Base-by-base conservation (phyloP, 2,888 invertebrate genomes). In the Graphium colonna region DNA sequence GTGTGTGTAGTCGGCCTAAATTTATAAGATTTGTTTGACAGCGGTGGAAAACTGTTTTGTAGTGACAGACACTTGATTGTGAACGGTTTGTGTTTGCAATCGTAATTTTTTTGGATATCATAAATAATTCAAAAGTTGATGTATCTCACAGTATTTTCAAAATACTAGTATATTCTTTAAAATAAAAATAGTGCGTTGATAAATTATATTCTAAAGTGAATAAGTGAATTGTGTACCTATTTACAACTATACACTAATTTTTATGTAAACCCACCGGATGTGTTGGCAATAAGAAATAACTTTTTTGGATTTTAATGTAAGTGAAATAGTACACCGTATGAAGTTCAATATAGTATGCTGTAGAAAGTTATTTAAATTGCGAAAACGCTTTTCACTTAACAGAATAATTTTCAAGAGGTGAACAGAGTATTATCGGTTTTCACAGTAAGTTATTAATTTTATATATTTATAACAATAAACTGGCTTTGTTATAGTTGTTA, bases 271-370 rank as follows among this genome's bases (percentile, higher is more conserved):
- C 43, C 18, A 33, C 55, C 58, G 71, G 73, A 79, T 82, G 80
- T 75, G 77, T 80, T 79, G 82, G 75, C 79, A 80, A 64, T 66
- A 66, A 61, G 47, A 61, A 60, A 70, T 7, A 46, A 51, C 38
- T 45, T 36, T 52, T 36, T 46, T 47, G 46, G 38, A 48, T 51
- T 59, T 75, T 72, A 57, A 79, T 82, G 80, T 82, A 82, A 82
- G 83, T 82, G 21, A 65, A 81, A 79, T 76, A 40, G 36, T 7
- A 42, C 36, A 38, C 31, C 17, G 28, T 31, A 28, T 39, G 8
- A 47, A 21, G 3, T 21, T n/a, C 12, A 31, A 33, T 41, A 17
- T 8, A 31, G 44, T 39, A 21, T n/a, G n/a, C 16, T 28, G 41
- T 41, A 33, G n/a, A 49, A 18, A 31, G 12, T 13, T 36, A 9